Evolutionary conservation across 2,113 vertebrate species (phyloP).

Genomic region (Psammodynastes pulverulentus): DNA sequence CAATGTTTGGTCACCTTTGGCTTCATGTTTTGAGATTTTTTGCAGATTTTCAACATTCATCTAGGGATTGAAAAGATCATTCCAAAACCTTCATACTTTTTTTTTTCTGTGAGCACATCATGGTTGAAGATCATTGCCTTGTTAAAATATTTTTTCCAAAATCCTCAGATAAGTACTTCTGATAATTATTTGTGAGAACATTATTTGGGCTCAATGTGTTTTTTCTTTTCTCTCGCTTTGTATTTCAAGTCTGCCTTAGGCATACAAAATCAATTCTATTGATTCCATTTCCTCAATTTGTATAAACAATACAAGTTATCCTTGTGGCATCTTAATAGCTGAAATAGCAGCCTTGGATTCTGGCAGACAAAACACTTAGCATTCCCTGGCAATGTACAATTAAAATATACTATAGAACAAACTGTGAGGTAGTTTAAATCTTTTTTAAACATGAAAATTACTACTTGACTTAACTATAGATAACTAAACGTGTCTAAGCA

Average conservation of each 20-base stretch:
- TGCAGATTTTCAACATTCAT: background rate
- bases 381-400: background rate
- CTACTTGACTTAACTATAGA: background rate
- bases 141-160: background rate
- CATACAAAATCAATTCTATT: background rate
- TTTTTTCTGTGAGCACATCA: background rate
- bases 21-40: background rate
- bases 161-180: background rate
- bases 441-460: conserved; percentile 5
- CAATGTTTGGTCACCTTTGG: background rate
- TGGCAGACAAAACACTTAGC: background rate
- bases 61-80: background rate
- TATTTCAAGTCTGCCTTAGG: background rate
- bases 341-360: background rate
- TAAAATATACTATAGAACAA: background rate
- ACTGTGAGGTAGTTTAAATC: background rate
- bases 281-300: background rate
- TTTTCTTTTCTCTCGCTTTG: background rate
- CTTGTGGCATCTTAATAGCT: background rate
- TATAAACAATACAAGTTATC: background rate
- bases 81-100: background rate
- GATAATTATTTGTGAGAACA: background rate
- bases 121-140: background rate
- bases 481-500: background rate
- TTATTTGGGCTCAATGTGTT: background rate